A percentile compares a stretch with the other conserved stretches of the same genome.
phyloP scores from a whole-genome alignment of 2,888 invertebrate genomes.

The Stenichneumon culpator region DNA sequence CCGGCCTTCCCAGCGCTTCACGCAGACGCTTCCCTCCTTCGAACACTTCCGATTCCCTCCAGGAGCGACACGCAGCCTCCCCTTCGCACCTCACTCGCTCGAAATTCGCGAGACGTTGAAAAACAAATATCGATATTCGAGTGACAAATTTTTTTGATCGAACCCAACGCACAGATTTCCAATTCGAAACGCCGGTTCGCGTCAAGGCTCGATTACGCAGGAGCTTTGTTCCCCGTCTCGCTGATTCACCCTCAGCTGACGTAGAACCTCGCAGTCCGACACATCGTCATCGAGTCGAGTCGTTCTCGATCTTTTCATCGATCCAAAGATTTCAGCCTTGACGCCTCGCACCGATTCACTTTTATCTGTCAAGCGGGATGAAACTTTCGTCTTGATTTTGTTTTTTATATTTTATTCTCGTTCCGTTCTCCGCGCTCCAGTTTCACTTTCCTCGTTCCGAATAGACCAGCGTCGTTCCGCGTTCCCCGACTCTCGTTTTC shows the following conservation, averaged over 20 bases:
- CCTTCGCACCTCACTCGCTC: background rate
- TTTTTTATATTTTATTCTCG: too few relatives aligned
- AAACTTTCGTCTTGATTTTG: background rate
- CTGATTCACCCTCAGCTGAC: slow-evolving; percentile 59
- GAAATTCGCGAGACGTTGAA: too few relatives aligned
- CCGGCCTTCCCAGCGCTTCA: slow-evolving; percentile 10
- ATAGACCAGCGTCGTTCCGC: background rate
- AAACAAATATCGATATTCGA: too few relatives aligned
- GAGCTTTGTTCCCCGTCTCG: background rate
- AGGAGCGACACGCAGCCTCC: background rate
- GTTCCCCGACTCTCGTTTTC: background rate
- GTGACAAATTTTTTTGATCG: background rate
- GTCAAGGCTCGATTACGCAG: background rate
- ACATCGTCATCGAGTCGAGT: slow-evolving; percentile 51
- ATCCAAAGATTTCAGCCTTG: slow-evolving; percentile 8
- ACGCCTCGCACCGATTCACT: background rate
- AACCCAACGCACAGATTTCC: background rate
- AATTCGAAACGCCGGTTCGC: background rate
- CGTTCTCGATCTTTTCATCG: slow-evolving; percentile 48
- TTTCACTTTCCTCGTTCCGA: background rate
- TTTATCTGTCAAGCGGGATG: background rate
- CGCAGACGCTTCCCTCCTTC: background rate
- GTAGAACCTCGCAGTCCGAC: slow-evolving; percentile 49
- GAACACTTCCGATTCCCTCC: background rate
- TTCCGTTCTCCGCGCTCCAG: too few relatives aligned